A percentile compares a stretch with the other conserved stretches of the same genome.
These are phyloP conservation scores for fruit fly (Drosophila melanogaster) DNA, from an alignment of 1,140 invertebrate genomes.

Conservation along the genomic window Release_6_plus_ISO1_MT NT_033777.3:20348501-20349000, in stretches of 20 bases:
- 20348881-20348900: too few relatives aligned
- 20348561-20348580: constrained; percentile 30
- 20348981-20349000: too few relatives aligned
- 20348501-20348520: constrained; percentile 83
- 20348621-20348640: neutral
- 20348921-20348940: too few relatives aligned
- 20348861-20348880: too few relatives aligned
- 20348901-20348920: too few relatives aligned
- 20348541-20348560: constrained; percentile 66
- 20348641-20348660: constrained; percentile 22
- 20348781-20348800: constrained; percentile 14
- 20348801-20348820: constrained; percentile 23
- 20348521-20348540: constrained; percentile 69
- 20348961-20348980: too few relatives aligned
- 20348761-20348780: constrained; percentile 12
- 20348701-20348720: constrained; percentile 60
- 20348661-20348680: constrained; percentile 10
- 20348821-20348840: too few relatives aligned
- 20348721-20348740: constrained; percentile 79
- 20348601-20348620: constrained; percentile 2
- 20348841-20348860: too few relatives aligned
- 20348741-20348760: constrained; percentile 74
- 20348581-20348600: constrained; percentile 49
- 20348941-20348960: too few relatives aligned
- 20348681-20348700: constrained; percentile 11